phyloP scores from a whole-genome alignment of 2,113 vertebrate genomes.

The Rutilus rutilus region DNA sequence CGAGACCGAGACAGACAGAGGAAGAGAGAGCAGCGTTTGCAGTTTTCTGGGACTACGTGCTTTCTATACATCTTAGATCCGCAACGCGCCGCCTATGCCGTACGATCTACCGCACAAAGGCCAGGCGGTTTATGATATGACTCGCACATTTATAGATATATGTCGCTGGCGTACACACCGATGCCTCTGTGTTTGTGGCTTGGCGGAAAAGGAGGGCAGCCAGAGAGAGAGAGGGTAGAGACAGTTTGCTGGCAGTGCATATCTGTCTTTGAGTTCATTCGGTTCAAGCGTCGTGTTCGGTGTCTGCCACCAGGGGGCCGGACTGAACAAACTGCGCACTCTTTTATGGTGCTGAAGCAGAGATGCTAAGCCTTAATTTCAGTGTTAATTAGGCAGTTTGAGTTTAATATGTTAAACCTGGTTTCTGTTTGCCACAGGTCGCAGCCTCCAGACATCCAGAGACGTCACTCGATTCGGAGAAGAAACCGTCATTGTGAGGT shows the following conservation, averaged over 20 bases:
- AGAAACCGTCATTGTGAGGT: neutral
- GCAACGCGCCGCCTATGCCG: neutral
- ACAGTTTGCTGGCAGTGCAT: conserved; percentile 36
- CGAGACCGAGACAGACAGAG: conserved; percentile 65
- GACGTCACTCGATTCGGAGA: neutral
- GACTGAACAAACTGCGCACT: neutral
- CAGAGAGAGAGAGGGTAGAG: conserved; percentile 36
- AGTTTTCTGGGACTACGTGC: conserved; percentile 57
- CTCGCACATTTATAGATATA: neutral
- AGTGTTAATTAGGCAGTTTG: neutral
- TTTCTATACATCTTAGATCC: conserved; percentile 40
- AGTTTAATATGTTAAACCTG: neutral
- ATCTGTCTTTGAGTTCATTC: conserved; percentile 48
- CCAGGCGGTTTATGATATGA: neutral
- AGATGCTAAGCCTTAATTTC: conserved; percentile 8
- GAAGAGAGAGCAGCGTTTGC: conserved; percentile 51
- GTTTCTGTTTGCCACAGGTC: conserved; percentile 21
- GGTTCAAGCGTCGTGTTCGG: conserved; percentile 32
- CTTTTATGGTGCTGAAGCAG: neutral
- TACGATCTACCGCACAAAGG: neutral
- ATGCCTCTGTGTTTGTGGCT: conserved; percentile 48
- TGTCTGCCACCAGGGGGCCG: conserved; percentile 48
- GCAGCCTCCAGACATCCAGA: neutral
- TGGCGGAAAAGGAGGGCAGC: conserved; percentile 38
- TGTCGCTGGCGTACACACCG: neutral